Evolutionary conservation across 2,888 invertebrate genomes (phyloP).

Genomic region (Toxonevra muliebris): DNA sequence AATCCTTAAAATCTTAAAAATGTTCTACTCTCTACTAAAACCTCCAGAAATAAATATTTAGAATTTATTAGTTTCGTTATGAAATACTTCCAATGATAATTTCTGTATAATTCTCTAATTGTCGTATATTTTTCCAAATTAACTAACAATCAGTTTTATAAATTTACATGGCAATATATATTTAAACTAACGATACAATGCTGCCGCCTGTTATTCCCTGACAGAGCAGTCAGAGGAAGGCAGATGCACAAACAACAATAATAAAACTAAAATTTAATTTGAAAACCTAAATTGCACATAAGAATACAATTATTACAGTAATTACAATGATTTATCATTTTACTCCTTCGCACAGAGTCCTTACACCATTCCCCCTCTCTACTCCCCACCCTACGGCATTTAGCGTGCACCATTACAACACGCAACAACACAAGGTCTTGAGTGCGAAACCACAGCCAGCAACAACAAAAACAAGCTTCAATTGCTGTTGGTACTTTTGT

Average conservation of each 20-base stretch:
- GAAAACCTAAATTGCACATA: constrained; percentile 40
- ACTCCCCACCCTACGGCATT: neutral
- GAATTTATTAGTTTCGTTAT: no score
- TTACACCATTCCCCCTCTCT: constrained; percentile 11
- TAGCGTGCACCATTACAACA: no score
- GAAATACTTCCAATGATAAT: no score
- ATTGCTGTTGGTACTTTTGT: neutral
- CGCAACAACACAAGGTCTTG: neutral
- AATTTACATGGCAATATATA: no score
- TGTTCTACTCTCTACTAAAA: no score
- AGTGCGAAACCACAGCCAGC: neutral
- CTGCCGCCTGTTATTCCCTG: no score
- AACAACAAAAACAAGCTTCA: constrained; percentile 5
- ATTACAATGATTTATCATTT: constrained; percentile 42
- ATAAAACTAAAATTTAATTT: constrained; percentile 27
- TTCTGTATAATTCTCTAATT: no score
- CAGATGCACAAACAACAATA: neutral
- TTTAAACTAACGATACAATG: no score
- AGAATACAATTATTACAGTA: constrained; percentile 42
- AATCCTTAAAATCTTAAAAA: no score
- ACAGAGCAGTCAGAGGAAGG: neutral
- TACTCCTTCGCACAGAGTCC: constrained; percentile 14
- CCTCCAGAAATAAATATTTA: no score
- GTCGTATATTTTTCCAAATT: no score
- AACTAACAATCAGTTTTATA: no score